Percentiles rank a stretch among this genome's conserved stretches.
Conservation (phyloP, 2,888 invertebrate species). For the Entomobrya multifasciata region DNA sequence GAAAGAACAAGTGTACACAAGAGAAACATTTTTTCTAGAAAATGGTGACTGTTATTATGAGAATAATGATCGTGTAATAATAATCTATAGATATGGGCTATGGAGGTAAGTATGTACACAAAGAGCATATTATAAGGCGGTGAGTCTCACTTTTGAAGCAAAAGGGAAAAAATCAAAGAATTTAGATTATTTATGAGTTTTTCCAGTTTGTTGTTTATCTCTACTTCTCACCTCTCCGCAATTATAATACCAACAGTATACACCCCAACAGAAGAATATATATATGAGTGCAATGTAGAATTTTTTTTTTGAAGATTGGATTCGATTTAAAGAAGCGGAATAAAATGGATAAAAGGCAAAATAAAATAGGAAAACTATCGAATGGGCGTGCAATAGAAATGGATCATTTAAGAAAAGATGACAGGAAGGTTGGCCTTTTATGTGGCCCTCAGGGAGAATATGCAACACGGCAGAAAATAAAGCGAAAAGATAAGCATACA, state of each 20-base stretch:
- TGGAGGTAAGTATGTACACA: neutral
- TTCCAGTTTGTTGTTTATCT: conserved; percentile 40
- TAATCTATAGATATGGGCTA: conserved; percentile 10
- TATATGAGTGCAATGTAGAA: conserved; percentile 3
- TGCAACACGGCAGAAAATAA: conserved; percentile 35
- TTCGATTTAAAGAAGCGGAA: conserved; percentile 15
- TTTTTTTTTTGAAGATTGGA: conserved; percentile 2
- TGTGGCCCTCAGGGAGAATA: conserved; percentile 30
- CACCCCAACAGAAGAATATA: neutral
- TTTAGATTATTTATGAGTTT: conserved; percentile 73
- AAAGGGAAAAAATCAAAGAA: conserved; percentile 61
- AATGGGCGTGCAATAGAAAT: conserved; percentile 77
- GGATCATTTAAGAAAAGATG: conserved; percentile 78
- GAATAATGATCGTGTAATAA: conserved; percentile 45
- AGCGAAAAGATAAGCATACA: neutral
- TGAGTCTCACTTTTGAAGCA: conserved; percentile 64
- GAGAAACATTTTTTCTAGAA: conserved; percentile 18
- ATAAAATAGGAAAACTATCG: conserved; percentile 56
- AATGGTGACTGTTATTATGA: conserved; percentile 39
- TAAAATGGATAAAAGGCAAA: conserved; percentile 18
- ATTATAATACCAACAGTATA: too few species aligned
- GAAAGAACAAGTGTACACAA: conserved; percentile 11
- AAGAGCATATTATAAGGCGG: too few species aligned
- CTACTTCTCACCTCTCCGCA: too few species aligned
- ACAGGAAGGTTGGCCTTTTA: conserved; percentile 73